Evolutionary conservation across 2,113 vertebrate species (phyloP).

Genomic region (Oenanthe oenanthe): DNA sequence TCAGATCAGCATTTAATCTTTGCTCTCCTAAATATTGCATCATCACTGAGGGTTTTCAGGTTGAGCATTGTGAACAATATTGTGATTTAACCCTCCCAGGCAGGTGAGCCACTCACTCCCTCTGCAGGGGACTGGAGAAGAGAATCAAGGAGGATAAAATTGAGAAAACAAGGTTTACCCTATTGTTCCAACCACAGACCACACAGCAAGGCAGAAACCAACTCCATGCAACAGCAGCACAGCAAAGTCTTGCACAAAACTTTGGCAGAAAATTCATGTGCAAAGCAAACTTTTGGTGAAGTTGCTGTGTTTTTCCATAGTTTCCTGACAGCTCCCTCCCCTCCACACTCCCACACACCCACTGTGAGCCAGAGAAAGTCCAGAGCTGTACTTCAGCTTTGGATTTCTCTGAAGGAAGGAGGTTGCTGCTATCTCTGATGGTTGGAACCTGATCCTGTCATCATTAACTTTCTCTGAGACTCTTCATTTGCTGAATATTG

Average conservation of each 20-base stretch:
- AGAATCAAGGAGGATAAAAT: background rate
- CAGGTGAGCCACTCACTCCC: background rate
- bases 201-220: background rate
- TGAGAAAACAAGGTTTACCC: background rate
- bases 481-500: conserved; percentile 51
- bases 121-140: background rate
- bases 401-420: conserved; percentile 35
- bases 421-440: conserved; percentile 28
- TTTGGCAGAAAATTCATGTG: background rate
- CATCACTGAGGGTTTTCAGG: background rate
- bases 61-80: background rate
- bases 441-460: conserved; percentile 49
- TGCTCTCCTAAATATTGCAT: background rate
- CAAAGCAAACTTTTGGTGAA: conserved; percentile 6
- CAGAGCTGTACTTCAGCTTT: background rate
- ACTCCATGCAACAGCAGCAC: background rate
- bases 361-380: background rate
- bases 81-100: background rate
- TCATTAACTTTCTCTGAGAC: conserved; percentile 49
- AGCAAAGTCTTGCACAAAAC: background rate
- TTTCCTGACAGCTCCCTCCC: background rate
- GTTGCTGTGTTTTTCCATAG: background rate
- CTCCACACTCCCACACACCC: background rate
- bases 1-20: background rate
- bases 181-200: background rate